Evolutionary conservation across 1,140 invertebrate species (phyloP).

Genomic region (Neotoxoptera formosana): DNA sequence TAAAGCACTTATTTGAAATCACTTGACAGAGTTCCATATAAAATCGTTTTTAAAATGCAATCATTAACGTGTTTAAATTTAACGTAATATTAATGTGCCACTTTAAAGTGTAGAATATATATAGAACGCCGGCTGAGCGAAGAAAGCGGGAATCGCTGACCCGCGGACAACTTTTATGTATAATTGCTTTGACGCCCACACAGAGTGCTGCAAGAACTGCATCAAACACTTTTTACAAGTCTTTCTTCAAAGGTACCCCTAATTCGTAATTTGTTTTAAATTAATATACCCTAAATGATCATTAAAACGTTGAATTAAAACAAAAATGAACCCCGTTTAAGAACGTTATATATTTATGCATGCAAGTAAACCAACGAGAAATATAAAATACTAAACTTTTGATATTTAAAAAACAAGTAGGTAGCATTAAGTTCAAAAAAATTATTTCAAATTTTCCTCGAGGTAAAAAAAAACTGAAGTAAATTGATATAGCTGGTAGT

Average conservation of each 20-base stretch:
- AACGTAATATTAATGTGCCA: not conserved
- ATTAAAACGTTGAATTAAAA: not conserved
- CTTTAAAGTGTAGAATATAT: not conserved
- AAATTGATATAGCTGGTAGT: not conserved
- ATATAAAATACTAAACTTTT: not conserved
- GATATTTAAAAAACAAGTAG: not conserved
- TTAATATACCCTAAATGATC: not conserved
- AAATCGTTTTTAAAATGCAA: not conserved
- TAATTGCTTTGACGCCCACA: slow-evolving; percentile 1
- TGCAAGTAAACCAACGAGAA: not conserved
- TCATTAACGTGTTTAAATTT: not conserved
- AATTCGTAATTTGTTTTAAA: slow-evolving; percentile 16
- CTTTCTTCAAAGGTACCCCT: not conserved
- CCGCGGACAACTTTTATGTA: not conserved
- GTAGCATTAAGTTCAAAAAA: not conserved
- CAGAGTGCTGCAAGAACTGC: not conserved
- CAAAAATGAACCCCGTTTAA: not conserved
- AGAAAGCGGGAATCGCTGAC: not conserved
- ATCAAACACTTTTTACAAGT: not conserved
- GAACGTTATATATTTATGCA: not conserved
- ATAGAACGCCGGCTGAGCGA: not conserved
- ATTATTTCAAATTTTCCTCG: not conserved
- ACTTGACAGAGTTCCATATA: not conserved
- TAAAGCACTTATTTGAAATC: not conserved
- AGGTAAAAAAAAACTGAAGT: not conserved